Base-by-base conservation (phyloP, 37 sponge, comb jelly and placozoan species). In the Agelas oroides region DNA sequence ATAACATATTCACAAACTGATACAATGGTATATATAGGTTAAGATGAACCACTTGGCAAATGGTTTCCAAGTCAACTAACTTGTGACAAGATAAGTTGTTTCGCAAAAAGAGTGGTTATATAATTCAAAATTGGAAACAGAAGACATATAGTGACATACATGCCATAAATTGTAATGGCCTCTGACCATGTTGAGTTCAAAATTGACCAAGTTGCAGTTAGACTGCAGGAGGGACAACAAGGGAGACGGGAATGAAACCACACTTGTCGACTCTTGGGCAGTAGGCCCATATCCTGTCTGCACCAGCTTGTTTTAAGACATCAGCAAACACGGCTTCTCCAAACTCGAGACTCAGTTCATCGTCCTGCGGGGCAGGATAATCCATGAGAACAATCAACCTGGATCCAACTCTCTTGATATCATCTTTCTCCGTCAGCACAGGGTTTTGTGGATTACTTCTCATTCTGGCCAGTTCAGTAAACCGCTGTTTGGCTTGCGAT, bases 211-310 rank as follows among this genome's bases (percentile, higher is more conserved):
- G 46, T 46, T 46, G 8, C 46, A 46, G 46, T 8, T 46, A 46
- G 0, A 94, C 78, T 0, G 87, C 90, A 37, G 90, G 94, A 24
- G 94, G 94, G 38, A 84, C 86, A 12, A 94, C 88, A 19, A 94
- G 76, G 24, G 83, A 86, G 0, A 84, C 71, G 36, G 94, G 94
- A 14, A 94, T 75, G 75, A 64, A 94, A 5, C 94, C 94, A 67
- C 89, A 82, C 33, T 38, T 41, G 39, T 89, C 87, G 27, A 75
- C 59, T 23, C 90, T 32, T 15, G 90, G 90, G 37, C 87, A 90
- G 64, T 89, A 94, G 11, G 88, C 94, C 94, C 94, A 94, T 33
- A 94, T 86, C 24, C 83, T 61, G 41, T 94, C 90, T 0, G 87
- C 82, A 41, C 84, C 88, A n/a, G 70, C 58, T 38, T 94, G 94